These are phyloP conservation scores for Caenorhabditis sp. DNA, from an alignment of 2,888 invertebrate genomes.

Conservation along the genomic window DNA sequence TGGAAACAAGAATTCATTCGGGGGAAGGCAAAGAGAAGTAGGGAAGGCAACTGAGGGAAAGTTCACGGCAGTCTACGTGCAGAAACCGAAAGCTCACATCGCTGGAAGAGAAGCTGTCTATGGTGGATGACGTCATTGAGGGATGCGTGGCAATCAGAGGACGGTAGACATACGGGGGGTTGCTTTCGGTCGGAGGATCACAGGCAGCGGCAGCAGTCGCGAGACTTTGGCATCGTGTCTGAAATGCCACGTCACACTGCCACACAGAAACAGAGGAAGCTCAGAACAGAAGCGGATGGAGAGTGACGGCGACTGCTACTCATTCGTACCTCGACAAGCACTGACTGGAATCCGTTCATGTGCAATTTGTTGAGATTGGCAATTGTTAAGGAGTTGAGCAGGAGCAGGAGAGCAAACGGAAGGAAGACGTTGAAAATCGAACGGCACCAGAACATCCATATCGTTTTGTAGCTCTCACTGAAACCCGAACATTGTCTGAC, in stretches of 20 bases:
- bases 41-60: not conserved
- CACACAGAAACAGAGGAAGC: constrained; percentile 27
- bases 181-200: constrained; percentile 14
- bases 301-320: not conserved
- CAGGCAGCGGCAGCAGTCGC: not conserved
- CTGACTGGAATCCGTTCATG: constrained; percentile 56
- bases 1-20: no score
- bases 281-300: constrained; percentile 8
- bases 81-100: constrained; percentile 44
- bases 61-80: constrained; percentile 11
- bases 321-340: constrained; percentile 61
- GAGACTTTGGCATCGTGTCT: constrained; percentile 47
- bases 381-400: constrained; percentile 64
- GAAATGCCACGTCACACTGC: constrained; percentile 15
- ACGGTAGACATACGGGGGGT: constrained; percentile 10
- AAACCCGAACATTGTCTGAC: not conserved
- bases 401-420: constrained; percentile 66
- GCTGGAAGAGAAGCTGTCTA: constrained; percentile 26
- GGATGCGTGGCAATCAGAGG: constrained; percentile 32
- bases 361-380: constrained; percentile 55
- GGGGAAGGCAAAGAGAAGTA: not conserved
- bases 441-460: constrained; percentile 71
- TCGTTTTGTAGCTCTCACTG: constrained; percentile 58
- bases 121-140: constrained; percentile 38
- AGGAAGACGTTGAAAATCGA: constrained; percentile 70